phyloP scores from a whole-genome alignment of 2,888 invertebrate genomes.

The Terebella lapidaria region DNA sequence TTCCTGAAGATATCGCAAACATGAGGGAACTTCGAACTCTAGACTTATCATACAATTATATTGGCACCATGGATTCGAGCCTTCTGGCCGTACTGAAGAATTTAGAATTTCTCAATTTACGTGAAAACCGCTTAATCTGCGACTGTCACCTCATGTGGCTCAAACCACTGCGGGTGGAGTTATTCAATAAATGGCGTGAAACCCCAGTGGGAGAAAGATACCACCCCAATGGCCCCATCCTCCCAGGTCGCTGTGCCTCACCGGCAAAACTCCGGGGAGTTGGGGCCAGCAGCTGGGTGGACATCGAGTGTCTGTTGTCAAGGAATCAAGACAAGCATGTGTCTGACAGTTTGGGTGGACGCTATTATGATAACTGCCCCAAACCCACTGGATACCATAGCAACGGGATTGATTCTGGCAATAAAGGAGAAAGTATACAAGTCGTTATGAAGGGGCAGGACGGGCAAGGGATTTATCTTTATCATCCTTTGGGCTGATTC shows the following conservation, averaged over 20 bases:
- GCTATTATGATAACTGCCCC: no score
- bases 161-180: slow-evolving; percentile 11
- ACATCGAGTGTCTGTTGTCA: slow-evolving; percentile 12
- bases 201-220: neutral
- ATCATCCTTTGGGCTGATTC: no score
- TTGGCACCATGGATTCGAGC: slow-evolving; percentile 19
- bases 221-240: slow-evolving; percentile 17
- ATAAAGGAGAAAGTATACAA: no score
- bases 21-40: slow-evolving; percentile 34
- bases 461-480: no score
- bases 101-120: slow-evolving; percentile 21
- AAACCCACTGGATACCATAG: no score
- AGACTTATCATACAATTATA: slow-evolving; percentile 31
- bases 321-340: no score
- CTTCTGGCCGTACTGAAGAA: slow-evolving; percentile 13
- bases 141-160: slow-evolving; percentile 26
- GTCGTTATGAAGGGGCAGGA: no score
- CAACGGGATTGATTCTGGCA: no score
- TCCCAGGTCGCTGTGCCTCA: slow-evolving; percentile 21
- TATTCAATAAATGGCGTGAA: slow-evolving; percentile 19
- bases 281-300: slow-evolving; percentile 21
- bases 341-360: no score
- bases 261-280: slow-evolving; percentile 18
- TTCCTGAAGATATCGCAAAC: slow-evolving; percentile 35
- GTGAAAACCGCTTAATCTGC: slow-evolving; percentile 25